These are phyloP conservation scores for Irena cyanogastra DNA, from an alignment of 2,113 vertebrate species.

Conservation along the genomic window DNA sequence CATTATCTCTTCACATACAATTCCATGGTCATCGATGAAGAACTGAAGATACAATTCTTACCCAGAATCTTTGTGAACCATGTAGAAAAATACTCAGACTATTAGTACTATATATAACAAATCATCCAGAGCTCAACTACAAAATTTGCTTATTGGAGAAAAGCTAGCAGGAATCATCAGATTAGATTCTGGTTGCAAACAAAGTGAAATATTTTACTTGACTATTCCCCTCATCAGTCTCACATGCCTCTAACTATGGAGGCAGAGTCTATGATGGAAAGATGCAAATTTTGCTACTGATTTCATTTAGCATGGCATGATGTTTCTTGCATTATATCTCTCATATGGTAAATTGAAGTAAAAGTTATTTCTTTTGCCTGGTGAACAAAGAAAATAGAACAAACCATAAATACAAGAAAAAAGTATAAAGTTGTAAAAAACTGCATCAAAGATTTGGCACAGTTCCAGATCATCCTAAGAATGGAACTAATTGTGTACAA, in stretches of 20 bases:
- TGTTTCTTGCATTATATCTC: neutral
- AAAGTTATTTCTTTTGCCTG: constrained; percentile 40
- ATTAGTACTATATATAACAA: neutral
- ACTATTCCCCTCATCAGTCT: neutral
- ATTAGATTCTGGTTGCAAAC: neutral
- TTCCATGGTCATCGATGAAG: neutral
- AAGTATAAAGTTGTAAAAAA: constrained; percentile 1
- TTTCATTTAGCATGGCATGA: neutral
- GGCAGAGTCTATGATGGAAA: neutral
- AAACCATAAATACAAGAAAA: neutral
- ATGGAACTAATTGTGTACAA: neutral
- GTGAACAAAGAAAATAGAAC: constrained; percentile 37
- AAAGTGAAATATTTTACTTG: neutral
- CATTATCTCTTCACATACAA: neutral
- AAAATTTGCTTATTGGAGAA: neutral
- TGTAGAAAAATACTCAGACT: fast-evolving
- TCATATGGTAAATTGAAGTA: constrained; percentile 8
- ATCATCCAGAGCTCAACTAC: neutral
- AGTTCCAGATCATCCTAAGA: constrained; percentile 22
- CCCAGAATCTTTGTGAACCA: neutral
- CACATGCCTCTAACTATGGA: neutral
- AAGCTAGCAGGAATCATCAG: neutral
- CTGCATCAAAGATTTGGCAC: constrained; percentile 27
- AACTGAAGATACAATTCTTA: neutral
- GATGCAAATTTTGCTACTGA: neutral